phyloP scores from a whole-genome alignment of 2,797 vertebrate genomes.

The Cygnus olor region DNA sequence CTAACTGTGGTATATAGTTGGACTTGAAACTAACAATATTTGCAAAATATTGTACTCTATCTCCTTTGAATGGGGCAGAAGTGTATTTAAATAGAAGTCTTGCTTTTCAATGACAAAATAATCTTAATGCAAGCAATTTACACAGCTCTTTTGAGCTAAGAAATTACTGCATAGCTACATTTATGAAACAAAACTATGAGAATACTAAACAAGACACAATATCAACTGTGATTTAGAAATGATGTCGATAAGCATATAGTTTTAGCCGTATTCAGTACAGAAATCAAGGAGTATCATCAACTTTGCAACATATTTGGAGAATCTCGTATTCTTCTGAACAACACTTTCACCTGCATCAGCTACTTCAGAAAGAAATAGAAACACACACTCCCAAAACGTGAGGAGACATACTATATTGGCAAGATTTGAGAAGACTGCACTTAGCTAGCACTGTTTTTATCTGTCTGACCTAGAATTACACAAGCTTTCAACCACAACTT shows the following conservation, averaged over 20 bases:
- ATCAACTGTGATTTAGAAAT: not conserved
- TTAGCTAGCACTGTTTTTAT: not conserved
- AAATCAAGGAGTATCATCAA: not conserved
- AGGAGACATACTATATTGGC: not conserved
- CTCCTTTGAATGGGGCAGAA: not conserved
- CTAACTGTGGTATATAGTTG: not conserved
- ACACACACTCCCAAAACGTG: not conserved
- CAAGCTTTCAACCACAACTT: rapidly evolving
- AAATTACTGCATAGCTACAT: not conserved
- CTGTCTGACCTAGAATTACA: not conserved
- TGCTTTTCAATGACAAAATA: not conserved
- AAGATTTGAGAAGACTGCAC: not conserved
- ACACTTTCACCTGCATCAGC: not conserved
- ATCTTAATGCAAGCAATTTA: not conserved
- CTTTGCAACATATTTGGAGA: not conserved
- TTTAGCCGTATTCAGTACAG: not conserved
- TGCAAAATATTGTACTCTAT: not conserved
- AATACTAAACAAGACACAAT: not conserved
- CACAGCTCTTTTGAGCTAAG: not conserved
- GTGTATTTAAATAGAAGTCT: not conserved
- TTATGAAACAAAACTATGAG: not conserved
- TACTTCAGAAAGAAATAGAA: not conserved
- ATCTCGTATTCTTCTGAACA: not conserved
- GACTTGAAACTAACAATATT: not conserved
- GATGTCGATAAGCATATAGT: not conserved